Percentiles rank a stretch among this genome's conserved stretches.
Evolutionary conservation across 2,888 invertebrate species (phyloP).

Genomic region (Euplexia lucipara): DNA sequence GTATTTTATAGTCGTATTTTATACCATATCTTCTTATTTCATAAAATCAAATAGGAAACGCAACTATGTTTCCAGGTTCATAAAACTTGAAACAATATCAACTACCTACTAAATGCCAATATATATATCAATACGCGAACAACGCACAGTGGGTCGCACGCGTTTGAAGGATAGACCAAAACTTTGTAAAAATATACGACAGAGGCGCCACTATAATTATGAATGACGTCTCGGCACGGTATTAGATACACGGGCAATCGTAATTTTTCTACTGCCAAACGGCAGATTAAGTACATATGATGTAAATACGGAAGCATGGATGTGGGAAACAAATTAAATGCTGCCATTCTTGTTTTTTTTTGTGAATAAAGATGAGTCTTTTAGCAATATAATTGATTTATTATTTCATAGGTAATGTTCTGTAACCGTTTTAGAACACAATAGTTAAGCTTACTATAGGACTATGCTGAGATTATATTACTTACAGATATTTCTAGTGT

Average conservation of each 20-base stretch:
- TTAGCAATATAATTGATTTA: not conserved
- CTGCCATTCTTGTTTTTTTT: not conserved
- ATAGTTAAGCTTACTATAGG: not conserved
- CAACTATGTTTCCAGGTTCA: slow-evolving; percentile 10
- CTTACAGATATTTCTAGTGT: not conserved
- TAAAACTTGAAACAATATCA: slow-evolving; percentile 12
- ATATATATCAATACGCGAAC: not conserved
- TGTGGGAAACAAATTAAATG: slow-evolving; percentile 15
- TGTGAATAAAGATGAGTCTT: not conserved
- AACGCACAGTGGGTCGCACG: slow-evolving; percentile 19
- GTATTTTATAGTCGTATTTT: no score
- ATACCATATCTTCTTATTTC: slow-evolving; percentile 15
- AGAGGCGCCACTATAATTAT: slow-evolving; percentile 24
- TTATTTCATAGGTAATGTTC: not conserved
- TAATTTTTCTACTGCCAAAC: slow-evolving; percentile 16
- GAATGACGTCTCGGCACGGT: slow-evolving; percentile 12
- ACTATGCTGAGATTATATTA: no score
- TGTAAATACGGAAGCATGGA: slow-evolving; percentile 23
- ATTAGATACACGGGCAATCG: not conserved
- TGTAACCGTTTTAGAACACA: not conserved
- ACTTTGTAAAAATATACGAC: slow-evolving; percentile 4
- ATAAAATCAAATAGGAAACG: slow-evolving; percentile 12
- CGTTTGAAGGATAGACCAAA: slow-evolving; percentile 13
- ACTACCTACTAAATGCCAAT: not conserved
- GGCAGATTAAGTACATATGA: slow-evolving; percentile 8